phyloP scores from a whole-genome alignment of 2,113 vertebrate genomes.

The Struthidea cinerea region DNA sequence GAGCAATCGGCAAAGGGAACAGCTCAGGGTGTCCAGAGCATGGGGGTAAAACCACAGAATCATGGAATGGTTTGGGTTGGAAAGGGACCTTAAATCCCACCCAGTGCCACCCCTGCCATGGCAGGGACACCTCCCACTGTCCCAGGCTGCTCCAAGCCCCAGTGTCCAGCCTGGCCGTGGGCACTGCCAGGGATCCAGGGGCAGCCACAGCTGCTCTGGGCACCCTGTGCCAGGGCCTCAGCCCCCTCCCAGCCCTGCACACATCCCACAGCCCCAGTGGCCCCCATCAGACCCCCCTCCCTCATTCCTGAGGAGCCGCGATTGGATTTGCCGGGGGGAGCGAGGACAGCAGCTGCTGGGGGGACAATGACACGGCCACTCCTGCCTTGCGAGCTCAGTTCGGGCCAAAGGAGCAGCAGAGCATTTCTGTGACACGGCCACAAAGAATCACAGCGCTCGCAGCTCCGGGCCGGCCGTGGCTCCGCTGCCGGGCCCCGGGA shows the following conservation, averaged over 20 bases:
- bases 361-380: neutral
- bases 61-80: fast-evolving
- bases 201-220: neutral
- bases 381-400: neutral
- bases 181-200: neutral
- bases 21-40: neutral
- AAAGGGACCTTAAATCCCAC: fast-evolving
- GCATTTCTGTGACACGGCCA: neutral
- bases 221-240: neutral
- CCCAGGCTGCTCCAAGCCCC: neutral
- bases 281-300: neutral
- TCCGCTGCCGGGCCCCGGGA: neutral
- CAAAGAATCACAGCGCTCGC: neutral
- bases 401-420: neutral
- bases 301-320: neutral
- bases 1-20: too few relatives aligned
- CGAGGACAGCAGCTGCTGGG: neutral
- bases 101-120: neutral
- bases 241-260: neutral
- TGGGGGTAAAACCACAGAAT: neutral
- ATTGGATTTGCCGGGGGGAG: neutral
- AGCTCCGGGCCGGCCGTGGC: neutral
- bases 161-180: neutral
- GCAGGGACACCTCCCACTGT: neutral
- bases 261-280: neutral